These are phyloP conservation scores for Acyrthosiphon pisum DNA, from an alignment of 1,140 invertebrate genomes.

Conservation along the genomic window DNA sequence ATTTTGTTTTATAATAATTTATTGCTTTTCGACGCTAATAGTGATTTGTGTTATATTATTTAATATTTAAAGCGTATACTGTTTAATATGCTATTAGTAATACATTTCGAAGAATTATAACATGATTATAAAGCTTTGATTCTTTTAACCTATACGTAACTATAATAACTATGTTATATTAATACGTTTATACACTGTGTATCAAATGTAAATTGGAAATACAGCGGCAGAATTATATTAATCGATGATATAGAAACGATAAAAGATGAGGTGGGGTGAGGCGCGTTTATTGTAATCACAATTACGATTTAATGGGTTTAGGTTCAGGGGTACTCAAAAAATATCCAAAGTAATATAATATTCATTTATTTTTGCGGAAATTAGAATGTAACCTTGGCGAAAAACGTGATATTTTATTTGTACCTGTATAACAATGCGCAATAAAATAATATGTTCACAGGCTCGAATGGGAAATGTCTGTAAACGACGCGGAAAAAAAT, in stretches of 20 bases:
- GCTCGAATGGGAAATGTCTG: conserved; percentile 89
- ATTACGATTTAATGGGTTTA: not conserved
- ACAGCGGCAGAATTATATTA: not conserved
- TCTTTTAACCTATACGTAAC: too few relatives aligned
- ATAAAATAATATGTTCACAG: conserved; percentile 66
- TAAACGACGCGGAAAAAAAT: conserved; percentile 75
- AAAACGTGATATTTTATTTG: not conserved
- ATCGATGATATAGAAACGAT: not conserved
- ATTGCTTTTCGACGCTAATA: not conserved
- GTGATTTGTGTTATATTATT: not conserved
- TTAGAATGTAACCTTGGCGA: not conserved
- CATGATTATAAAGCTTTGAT: not conserved
- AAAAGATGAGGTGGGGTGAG: not conserved
- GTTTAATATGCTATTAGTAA: too few relatives aligned
- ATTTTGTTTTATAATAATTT: not conserved
- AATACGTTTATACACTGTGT: too few relatives aligned
- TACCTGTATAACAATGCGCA: not conserved
- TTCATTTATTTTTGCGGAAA: not conserved
- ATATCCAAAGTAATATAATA: not conserved
- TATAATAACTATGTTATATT: too few relatives aligned
- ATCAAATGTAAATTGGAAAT: not conserved
- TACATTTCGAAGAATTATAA: too few relatives aligned
- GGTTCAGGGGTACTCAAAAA: not conserved
- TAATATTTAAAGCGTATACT: too few relatives aligned
- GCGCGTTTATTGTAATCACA: not conserved